phyloP scores from a whole-genome alignment of 2,888 invertebrate species.

The Clusia tigrina region DNA sequence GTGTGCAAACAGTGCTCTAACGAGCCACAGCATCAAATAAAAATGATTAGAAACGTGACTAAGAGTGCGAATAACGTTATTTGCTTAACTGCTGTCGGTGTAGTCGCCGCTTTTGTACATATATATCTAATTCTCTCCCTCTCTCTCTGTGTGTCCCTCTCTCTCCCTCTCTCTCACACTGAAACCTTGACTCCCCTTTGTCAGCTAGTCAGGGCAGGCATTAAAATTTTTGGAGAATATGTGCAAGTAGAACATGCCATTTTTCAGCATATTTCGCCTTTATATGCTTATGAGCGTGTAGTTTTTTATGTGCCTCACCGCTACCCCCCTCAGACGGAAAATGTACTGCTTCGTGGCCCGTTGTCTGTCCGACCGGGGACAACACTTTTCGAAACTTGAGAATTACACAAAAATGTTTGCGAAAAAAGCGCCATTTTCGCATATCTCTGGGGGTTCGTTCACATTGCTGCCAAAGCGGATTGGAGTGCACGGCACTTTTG shows the following conservation, averaged over 20 bases:
- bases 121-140: neutral
- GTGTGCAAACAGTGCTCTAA: constrained; percentile 50
- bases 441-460: neutral
- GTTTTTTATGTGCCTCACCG: neutral
- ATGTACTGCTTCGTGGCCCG: neutral
- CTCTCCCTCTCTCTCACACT: too few species aligned
- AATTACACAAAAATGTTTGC: constrained; percentile 49
- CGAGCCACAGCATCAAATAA: constrained; percentile 53
- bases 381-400: constrained; percentile 39
- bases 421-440: constrained; percentile 2
- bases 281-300: constrained; percentile 11
- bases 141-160: neutral
- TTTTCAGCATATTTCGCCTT: constrained; percentile 27
- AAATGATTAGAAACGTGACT: constrained; percentile 62
- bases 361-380: neutral
- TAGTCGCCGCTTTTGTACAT: constrained; percentile 34
- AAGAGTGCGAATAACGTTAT: constrained; percentile 57
- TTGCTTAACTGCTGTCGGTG: constrained; percentile 45
- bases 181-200: too few species aligned
- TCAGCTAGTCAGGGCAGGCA: too few species aligned
- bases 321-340: neutral
- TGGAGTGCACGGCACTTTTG: neutral
- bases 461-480: neutral
- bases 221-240: constrained; percentile 16
- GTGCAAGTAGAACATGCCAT: constrained; percentile 21